Evolutionary conservation across 2,797 vertebrate species (phyloP), one percentile per base, ranked within the genome.

Genomic region (Morelia viridis): DNA sequence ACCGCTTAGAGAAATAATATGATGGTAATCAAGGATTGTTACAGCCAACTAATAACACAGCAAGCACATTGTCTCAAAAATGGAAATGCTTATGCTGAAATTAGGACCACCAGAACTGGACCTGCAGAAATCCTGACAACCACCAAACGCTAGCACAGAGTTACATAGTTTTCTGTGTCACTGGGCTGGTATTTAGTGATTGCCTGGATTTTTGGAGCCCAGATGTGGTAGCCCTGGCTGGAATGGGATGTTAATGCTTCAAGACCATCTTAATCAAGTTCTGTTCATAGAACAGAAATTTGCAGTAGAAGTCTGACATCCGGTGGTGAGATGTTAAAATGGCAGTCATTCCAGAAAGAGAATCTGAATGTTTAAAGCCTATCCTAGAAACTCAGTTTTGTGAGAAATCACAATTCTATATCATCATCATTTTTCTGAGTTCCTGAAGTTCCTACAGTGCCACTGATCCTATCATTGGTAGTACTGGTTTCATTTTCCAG

Each of bases 221-320:
- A 41, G 41, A 41, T 41, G 41, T 41, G 41, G 41, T 41, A 41
- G 41, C 41, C 76, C 46, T 80, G 46, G 22, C 19, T 46, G 9
- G 41, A 46, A 46, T 22, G 71, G 31, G 2, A 46, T 80, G 71
- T 80, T 80, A 80, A 80, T 80, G 4, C 41, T 80, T 80, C 46
- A 80, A 46, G 76, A 46, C 41, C 76, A 80, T 46, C 41, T 46
- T 24, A 80, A 71, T 71, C 31, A 35, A 24, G 19, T 80, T 80
- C 41, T 80, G 46, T 19, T 0, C 1, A 50, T 86, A 62, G 68
- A 76, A 19, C 87, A 92, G 84, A 95, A 97, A 98, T 98, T 96
- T 93, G 96, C 97, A 98, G 98, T 97, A 97, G 94, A 98, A 97
- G 97, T 94, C 97, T 97, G 98, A 97, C 98, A 98, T 98, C 98